Evolutionary conservation across 1,140 invertebrate species (phyloP).

Genomic region (Brachionus rotundiformis): DNA sequence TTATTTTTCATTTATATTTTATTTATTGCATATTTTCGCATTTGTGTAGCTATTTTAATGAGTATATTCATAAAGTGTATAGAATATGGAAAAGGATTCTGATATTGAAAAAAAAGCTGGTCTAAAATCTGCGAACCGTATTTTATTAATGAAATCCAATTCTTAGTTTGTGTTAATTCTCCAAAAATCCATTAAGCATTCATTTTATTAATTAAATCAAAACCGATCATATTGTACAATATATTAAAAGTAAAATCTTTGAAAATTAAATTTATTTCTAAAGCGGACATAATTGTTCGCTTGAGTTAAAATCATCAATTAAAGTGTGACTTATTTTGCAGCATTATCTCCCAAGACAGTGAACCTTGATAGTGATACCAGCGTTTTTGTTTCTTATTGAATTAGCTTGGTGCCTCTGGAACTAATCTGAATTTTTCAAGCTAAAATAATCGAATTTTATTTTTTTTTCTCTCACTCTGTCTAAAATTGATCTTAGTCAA

Average conservation of each 20-base stretch:
- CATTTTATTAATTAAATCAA: slow-evolving; percentile 40
- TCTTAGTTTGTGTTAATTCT: slow-evolving; percentile 6
- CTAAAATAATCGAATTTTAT: not conserved
- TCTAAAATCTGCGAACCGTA: slow-evolving; percentile 31
- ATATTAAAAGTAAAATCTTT: not conserved
- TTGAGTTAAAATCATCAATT: slow-evolving; percentile 21
- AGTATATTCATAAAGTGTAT: not conserved
- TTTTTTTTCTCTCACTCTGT: too few relatives aligned
- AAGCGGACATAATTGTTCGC: not conserved
- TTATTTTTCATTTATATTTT: not conserved
- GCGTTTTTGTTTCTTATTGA: not conserved
- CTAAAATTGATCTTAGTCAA: not conserved
- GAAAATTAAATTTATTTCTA: not conserved
- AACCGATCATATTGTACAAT: slow-evolving; percentile 2
- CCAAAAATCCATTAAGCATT: slow-evolving; percentile 28
- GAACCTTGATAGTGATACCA: not conserved
- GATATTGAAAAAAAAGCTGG: slow-evolving; percentile 8
- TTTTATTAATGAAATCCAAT: slow-evolving; percentile 16
- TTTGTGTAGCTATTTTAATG: not conserved
- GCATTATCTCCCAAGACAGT: not conserved
- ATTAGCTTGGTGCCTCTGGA: not conserved
- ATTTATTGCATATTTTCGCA: not conserved
- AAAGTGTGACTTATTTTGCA: not conserved
- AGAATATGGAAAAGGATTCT: not conserved
- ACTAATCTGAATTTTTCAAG: not conserved